These are phyloP conservation scores for Spinibarbus caldwelli DNA, from an alignment of 2,797 vertebrate species.

Conservation along the genomic window DNA sequence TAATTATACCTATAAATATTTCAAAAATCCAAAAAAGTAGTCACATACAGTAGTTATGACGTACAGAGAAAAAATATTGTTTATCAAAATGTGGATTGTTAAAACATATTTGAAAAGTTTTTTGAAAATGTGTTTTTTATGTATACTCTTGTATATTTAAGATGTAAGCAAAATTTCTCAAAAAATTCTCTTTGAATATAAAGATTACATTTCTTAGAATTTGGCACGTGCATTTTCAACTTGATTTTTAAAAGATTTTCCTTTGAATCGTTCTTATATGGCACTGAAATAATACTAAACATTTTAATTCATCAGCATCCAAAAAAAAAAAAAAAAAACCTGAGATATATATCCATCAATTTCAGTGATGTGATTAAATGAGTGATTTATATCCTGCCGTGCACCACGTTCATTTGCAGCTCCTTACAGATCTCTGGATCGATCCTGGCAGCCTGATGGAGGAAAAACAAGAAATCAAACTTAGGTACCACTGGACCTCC, in stretches of 20 bases:
- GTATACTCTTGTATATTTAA: no score
- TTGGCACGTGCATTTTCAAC: not conserved
- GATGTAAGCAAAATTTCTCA: not conserved
- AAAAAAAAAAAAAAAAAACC: not conserved
- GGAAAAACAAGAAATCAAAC: not conserved
- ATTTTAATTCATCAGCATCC: not conserved
- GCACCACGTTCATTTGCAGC: slow-evolving; percentile 51
- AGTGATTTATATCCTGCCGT: slow-evolving; percentile 36
- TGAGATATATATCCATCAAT: not conserved
- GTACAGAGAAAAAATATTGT: not conserved
- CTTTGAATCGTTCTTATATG: not conserved
- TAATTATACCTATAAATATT: not conserved
- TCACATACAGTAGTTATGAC: not conserved
- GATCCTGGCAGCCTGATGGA: slow-evolving; percentile 6
- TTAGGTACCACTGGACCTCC: not conserved
- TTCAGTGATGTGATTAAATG: no score
- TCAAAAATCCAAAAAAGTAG: not conserved
- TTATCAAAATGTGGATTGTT: not conserved
- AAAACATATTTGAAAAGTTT: not conserved
- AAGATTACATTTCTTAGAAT: not conserved
- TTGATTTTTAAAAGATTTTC: not conserved
- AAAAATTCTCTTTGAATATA: not conserved
- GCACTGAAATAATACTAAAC: not conserved
- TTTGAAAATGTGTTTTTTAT: not conserved
- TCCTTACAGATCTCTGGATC: slow-evolving; percentile 49